Evolutionary conservation across 2,888 invertebrate genomes (phyloP), one percentile per base, ranked within the genome.

Genomic region (Odontomyia ornata): DNA sequence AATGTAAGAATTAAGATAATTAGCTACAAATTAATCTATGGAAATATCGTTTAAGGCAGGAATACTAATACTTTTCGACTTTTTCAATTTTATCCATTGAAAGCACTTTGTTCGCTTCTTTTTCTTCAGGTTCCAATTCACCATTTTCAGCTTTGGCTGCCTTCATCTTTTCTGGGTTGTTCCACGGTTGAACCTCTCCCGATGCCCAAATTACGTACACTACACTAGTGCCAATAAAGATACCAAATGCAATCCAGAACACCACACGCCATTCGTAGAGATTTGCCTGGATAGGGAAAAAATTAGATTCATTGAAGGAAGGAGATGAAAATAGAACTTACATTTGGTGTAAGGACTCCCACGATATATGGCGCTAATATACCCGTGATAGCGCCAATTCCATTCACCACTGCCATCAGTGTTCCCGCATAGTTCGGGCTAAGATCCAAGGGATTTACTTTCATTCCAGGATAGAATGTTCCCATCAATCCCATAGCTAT

Each of bases 141-240:
- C 78, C 79, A 52, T 75, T 75, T 77, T 80, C 80, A 18, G 52
- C 27, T 15, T 18, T 21, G 13, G 30, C 27, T 27, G 73, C 52
- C 11, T 71, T 21, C 28, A 78, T 36, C 47, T 75, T 21, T 43
- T 73, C 13, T 43, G 82, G 78, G 71, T 92, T 90, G 82, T 95
- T 93, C 93, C 94, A 95, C 83, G 90, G 89, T 79, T 93, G 91
- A 46, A 92, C 90, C 57, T 95, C 92, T 0, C 93, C 95, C 79
- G 92, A 91, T 0, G 93, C 94, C 83, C 90, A 93, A 3, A 93
- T 73, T 1, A 92, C 81, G 84, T 92, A 95, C 9, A 94, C 82
- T 0, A 92, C 52, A 82, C 93, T 93, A 1, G 94, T 92, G 0
- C 90, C 78, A 0, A 90, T 85, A 78, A 95, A 89, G 1, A 95